A percentile compares a stretch with the other conserved stretches of the same genome.
Conservation (phyloP, 1,140 invertebrate genomes). For the Dolichoris vasculosae region DNA sequence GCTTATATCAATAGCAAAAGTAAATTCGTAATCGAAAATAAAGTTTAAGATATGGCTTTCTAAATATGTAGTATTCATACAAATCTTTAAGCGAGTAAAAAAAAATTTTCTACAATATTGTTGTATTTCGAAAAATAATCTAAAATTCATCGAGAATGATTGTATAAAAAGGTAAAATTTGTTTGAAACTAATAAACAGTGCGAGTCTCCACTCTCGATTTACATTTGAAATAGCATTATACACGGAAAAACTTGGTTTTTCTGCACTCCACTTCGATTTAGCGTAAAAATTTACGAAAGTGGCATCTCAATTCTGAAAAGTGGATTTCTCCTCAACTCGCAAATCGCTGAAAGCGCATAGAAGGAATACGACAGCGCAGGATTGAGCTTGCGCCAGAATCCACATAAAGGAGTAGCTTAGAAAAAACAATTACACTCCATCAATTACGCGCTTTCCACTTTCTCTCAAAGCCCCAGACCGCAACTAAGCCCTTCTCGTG, state of each 20-base stretch:
- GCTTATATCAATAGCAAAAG: background rate
- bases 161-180: background rate
- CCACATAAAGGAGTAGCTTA: constrained; percentile 1
- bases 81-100: no score
- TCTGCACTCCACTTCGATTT: background rate
- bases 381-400: background rate
- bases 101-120: no score
- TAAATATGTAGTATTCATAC: no score
- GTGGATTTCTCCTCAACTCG: background rate
- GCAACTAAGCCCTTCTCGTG: background rate
- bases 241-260: background rate
- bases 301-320: constrained; percentile 19
- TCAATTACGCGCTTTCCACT: constrained; percentile 29
- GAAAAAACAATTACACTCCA: constrained; percentile 30
- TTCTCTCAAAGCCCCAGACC: background rate
- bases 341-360: background rate
- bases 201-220: no score
- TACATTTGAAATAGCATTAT: background rate
- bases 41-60: background rate
- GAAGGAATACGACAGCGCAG: background rate
- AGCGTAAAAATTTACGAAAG: background rate
- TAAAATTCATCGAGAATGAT: background rate
- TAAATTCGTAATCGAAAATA: background rate
- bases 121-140: no score
- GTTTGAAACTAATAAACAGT: no score